A percentile compares a stretch with the other conserved stretches of the same genome.
Conservation (phyloP, 1,140 invertebrate genomes). For the Tetragonula clypearis region DNA sequence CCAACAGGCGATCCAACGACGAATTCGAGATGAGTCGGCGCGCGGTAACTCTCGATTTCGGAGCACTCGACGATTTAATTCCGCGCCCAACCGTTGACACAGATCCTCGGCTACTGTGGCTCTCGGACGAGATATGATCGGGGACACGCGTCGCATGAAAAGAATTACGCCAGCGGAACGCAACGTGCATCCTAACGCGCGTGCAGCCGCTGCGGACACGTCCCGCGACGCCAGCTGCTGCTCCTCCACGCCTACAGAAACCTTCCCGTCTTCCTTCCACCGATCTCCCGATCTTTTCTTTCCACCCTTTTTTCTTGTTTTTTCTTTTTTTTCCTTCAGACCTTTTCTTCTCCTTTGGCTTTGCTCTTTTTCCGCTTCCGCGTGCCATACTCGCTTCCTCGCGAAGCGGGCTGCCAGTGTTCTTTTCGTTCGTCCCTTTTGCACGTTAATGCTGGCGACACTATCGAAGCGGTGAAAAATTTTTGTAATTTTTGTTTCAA, state of each 20-base stretch:
- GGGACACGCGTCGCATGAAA: conserved; percentile 62
- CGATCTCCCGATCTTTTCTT: not conserved
- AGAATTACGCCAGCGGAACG: conserved; percentile 52
- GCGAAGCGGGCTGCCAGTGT: no score
- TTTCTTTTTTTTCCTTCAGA: not conserved
- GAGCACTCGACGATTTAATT: conserved; percentile 38
- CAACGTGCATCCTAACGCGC: conserved; percentile 51
- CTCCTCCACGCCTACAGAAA: conserved; percentile 53
- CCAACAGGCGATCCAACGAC: not conserved
- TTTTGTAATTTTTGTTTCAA: no score
- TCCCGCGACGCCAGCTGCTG: conserved; percentile 42
- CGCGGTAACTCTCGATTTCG: conserved; percentile 45
- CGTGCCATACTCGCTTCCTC: not conserved
- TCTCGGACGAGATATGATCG: conserved; percentile 62
- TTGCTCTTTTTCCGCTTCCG: not conserved
- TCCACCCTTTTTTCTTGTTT: not conserved
- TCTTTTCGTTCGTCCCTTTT: no score
- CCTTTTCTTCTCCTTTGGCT: not conserved
- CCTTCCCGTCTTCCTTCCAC: conserved; percentile 46
- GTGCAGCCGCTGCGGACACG: conserved; percentile 40
- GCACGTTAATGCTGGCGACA: no score
- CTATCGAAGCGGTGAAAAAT: no score
- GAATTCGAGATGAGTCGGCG: conserved; percentile 29
- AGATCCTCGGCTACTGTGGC: conserved; percentile 55
- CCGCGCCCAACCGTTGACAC: conserved; percentile 55